Evolutionary conservation across 2,797 vertebrate species (phyloP).

Genomic region (Leptatherina wallacei): DNA sequence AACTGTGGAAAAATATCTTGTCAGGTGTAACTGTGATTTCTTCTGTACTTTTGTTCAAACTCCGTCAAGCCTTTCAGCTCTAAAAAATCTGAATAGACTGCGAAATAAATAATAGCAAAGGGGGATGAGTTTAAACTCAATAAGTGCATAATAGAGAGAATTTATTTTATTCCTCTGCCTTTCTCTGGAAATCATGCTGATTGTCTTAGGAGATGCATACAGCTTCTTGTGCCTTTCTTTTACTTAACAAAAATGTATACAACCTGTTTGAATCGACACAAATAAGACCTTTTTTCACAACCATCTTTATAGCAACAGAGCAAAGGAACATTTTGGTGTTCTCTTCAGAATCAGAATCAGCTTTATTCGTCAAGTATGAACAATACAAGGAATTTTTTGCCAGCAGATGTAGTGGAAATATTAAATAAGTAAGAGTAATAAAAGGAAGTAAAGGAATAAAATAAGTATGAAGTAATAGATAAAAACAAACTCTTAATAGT

Average conservation of each 20-base stretch:
- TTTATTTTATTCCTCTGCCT: neutral
- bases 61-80: constrained; percentile 6
- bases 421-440: too few species aligned
- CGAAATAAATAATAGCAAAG: constrained; percentile 13
- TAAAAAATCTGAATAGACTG: neutral
- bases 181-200: neutral
- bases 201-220: constrained; percentile 6
- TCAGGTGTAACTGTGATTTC: constrained; percentile 21
- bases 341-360: constrained; percentile 4
- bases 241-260: neutral
- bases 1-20: constrained; percentile 13
- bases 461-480: too few species aligned
- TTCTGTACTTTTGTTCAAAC: neutral
- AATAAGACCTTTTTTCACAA: constrained; percentile 1
- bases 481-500: too few species aligned
- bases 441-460: too few species aligned
- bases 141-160: neutral
- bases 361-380: too few species aligned
- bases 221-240: constrained; percentile 10
- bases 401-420: too few species aligned
- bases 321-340: constrained; percentile 28
- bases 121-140: constrained; percentile 1
- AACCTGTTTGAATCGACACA: constrained; percentile 41
- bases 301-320: constrained; percentile 67
- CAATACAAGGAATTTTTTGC: too few species aligned